Base-by-base conservation (phyloP, 2,797 vertebrate genomes). In the Xenentodon cancila region DNA sequence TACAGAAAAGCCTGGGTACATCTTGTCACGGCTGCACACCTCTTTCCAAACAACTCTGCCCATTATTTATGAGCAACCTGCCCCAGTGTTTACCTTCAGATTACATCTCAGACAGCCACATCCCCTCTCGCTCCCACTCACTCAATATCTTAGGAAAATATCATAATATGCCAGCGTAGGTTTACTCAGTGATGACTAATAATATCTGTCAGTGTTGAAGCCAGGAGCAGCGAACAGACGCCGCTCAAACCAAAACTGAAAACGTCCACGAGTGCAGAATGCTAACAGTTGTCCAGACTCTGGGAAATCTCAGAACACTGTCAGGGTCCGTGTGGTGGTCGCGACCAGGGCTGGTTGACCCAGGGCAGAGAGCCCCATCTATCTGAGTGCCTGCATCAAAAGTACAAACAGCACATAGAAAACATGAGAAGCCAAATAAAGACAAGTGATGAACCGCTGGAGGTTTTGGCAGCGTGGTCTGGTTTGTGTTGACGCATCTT, bases 251-350 rank as follows among this genome's bases (percentile, higher is more conserved):
- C 70, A 59, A 60, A 75, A 76, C 76, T 73, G 71, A 46, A 70
- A 61, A 70, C 59, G 79, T 86, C 80, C 85, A 83, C 89, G 86
- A 85, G 81, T 18, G 64, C 87, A 84, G 84, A 88, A 87, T 86
- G 84, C 80, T 81, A 83, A 88, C 86, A 90, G 70, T 40, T 46
- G 1, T 53, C 61, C 57, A 48, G 73, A 77, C 80, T 87, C 89
- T 89, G 88, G 86, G 57, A 84, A 85, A 78, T 80, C 60, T 92
- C 90, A 90, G 82, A 80, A 88, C 82, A 68, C 73, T 90, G 85
- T 90, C 85, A 88, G n/a, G 34, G 18, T 78, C 75, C 44, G 21
- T 25, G 58, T 69, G 64, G 62, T 66, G 75, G 55, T 13, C 12
- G 9, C 9, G 50, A 73, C 62, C 57, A 8, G 59, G 70, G 34